These are phyloP conservation scores for Sebastes minor DNA, from an alignment of 2,797 vertebrate genomes.

Conservation along the genomic window DNA sequence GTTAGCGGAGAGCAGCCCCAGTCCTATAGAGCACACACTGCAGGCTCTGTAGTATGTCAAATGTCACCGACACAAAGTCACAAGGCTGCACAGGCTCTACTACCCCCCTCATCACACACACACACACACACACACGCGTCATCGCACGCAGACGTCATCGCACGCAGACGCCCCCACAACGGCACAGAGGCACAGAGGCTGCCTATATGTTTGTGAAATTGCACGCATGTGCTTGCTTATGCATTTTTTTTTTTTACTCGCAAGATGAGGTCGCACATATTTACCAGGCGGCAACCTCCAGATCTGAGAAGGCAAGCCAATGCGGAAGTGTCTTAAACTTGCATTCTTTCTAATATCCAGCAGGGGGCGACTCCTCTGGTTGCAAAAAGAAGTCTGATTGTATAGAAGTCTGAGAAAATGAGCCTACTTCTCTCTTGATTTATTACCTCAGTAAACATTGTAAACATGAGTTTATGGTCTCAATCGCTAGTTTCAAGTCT, in stretches of 20 bases:
- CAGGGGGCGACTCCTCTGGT: too few species aligned
- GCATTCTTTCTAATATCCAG: too few species aligned
- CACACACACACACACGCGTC: conserved; percentile 4
- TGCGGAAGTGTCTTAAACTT: fast-evolving
- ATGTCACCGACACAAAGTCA: conserved; percentile 71
- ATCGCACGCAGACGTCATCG: neutral
- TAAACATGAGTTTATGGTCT: too few species aligned
- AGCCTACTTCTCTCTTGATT: too few species aligned
- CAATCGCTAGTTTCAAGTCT: fast-evolving
- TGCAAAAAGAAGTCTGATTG: too few species aligned
- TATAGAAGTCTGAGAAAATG: too few species aligned
- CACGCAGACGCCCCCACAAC: neutral
- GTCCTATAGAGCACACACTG: conserved; percentile 59
- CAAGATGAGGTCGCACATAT: neutral
- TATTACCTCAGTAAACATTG: too few species aligned
- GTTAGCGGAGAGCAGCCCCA: conserved; percentile 49
- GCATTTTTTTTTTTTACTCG: neutral
- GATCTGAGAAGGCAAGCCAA: fast-evolving
- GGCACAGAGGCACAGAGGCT: neutral
- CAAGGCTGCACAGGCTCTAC: conserved; percentile 52
- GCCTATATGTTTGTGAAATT: conserved; percentile 21
- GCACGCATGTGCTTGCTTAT: neutral
- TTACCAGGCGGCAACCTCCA: neutral
- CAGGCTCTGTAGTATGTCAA: conserved; percentile 72
- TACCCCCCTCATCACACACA: neutral